Evolutionary conservation across 2,888 invertebrate species (phyloP).

Genomic region (Chrysotoxum bicinctum): DNA sequence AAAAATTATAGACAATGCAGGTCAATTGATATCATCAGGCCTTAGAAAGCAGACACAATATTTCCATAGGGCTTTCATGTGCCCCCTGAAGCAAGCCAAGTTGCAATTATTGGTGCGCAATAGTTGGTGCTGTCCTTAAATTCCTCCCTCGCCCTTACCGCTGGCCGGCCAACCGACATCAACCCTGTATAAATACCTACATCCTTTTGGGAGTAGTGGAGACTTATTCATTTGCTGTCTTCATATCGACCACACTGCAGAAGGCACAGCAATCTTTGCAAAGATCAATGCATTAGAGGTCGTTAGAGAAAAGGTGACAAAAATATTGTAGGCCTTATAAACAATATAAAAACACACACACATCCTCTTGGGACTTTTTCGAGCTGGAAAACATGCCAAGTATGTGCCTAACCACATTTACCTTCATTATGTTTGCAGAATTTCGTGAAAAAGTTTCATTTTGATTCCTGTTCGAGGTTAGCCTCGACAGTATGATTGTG

Average conservation of each 20-base stretch:
- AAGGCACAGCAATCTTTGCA: neutral
- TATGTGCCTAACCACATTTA: constrained; percentile 19
- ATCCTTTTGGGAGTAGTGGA: constrained; percentile 23
- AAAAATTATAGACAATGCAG: constrained; percentile 3
- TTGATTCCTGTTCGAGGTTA: constrained; percentile 45
- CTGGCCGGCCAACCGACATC: neutral
- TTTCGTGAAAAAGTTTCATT: neutral
- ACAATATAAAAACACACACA: neutral
- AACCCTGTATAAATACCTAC: neutral
- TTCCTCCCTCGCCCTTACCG: neutral
- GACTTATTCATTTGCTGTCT: neutral
- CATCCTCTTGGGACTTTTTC: constrained; percentile 20
- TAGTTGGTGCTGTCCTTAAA: neutral
- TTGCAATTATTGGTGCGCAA: constrained; percentile 38
- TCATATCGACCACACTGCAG: neutral
- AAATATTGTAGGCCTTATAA: neutral
- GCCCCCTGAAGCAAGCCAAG: constrained; percentile 12
- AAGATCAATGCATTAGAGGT: neutral
- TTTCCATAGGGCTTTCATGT: neutral
- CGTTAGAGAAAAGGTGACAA: constrained; percentile 12
- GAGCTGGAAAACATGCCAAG: neutral
- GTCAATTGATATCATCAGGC: constrained; percentile 37
- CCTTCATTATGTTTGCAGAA: neutral
- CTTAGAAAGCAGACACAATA: constrained; percentile 14
- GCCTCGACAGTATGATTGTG: constrained; percentile 35